Evolutionary conservation across 2,888 invertebrate species (phyloP).

Genomic region (Rhingia rostrata): DNA sequence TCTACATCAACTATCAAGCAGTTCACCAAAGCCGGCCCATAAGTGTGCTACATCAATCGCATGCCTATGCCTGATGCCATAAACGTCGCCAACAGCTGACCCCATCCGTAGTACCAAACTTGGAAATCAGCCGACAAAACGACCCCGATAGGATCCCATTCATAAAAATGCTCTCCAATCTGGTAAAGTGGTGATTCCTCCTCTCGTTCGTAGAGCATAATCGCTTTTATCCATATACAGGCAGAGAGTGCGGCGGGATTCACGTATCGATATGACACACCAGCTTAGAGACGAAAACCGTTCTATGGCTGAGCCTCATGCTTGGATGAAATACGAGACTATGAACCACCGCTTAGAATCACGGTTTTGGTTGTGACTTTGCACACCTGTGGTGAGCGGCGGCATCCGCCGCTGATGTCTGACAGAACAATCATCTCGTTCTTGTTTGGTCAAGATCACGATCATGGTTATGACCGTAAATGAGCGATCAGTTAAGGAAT

Average conservation of each 20-base stretch:
- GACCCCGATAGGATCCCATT: slow-evolving; percentile 65
- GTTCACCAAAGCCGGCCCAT: slow-evolving; percentile 23
- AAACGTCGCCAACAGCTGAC: slow-evolving; percentile 45
- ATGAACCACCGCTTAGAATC: slow-evolving; percentile 28
- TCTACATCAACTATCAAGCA: slow-evolving; percentile 26
- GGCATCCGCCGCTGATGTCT: slow-evolving; percentile 37
- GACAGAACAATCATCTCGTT: slow-evolving; percentile 60
- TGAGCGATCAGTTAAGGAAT: slow-evolving; percentile 64
- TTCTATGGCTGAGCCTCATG: slow-evolving; percentile 37
- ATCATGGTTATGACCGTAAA: slow-evolving; percentile 72
- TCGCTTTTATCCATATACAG: slow-evolving; percentile 58
- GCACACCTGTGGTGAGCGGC: slow-evolving; percentile 40
- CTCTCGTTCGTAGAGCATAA: slow-evolving; percentile 46
- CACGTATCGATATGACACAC: slow-evolving; percentile 55
- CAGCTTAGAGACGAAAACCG: slow-evolving; percentile 35
- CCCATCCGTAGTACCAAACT: slow-evolving; percentile 52
- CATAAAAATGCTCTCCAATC: slow-evolving; percentile 50
- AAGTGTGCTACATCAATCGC: slow-evolving; percentile 36
- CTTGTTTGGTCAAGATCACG: slow-evolving; percentile 67
- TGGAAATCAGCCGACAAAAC: slow-evolving; percentile 29
- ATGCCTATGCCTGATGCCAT: slow-evolving; percentile 16
- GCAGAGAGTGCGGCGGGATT: slow-evolving; percentile 5
- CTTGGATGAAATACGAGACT: slow-evolving; percentile 52
- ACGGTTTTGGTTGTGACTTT: slow-evolving; percentile 8
- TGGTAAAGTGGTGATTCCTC: background rate